Conservation (phyloP, 1,140 invertebrate genomes). For the Drosophila watanabei region DNA sequence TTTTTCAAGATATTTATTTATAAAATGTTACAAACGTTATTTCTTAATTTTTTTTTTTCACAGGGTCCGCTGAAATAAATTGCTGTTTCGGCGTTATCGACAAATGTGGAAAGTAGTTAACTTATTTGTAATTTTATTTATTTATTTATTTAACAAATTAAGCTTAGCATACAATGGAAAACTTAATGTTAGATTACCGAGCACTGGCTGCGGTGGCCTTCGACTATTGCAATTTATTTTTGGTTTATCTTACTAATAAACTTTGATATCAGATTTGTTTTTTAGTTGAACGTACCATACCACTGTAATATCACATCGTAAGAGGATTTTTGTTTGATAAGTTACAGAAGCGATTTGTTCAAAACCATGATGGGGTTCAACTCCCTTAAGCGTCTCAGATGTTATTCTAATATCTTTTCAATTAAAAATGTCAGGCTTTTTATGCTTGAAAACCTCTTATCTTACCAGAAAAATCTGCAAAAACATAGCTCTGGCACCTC, state of each 20-base stretch:
- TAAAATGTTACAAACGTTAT: no score
- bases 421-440: conserved; percentile 8
- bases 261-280: neutral
- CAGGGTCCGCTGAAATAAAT: no score
- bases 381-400: neutral
- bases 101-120: neutral
- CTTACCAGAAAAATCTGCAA: conserved; percentile 5
- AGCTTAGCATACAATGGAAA: no score
- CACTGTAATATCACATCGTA: neutral
- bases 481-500: conserved; percentile 46
- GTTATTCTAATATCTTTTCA: neutral
- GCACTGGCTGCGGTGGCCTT: no score
- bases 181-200: no score
- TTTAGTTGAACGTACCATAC: neutral
- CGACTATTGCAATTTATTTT: neutral
- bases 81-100: no score
- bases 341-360: neutral
- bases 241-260: neutral
- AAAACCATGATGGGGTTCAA: neutral
- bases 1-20: no score
- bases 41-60: no score
- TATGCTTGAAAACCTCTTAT: conserved; percentile 7
- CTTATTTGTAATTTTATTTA: neutral
- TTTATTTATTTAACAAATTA: no score
- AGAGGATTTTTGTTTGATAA: neutral